Percentiles rank a stretch among this genome's conserved stretches.
phyloP scores from a whole-genome alignment of 2,888 invertebrate species.

The Emmelina monodactyla region DNA sequence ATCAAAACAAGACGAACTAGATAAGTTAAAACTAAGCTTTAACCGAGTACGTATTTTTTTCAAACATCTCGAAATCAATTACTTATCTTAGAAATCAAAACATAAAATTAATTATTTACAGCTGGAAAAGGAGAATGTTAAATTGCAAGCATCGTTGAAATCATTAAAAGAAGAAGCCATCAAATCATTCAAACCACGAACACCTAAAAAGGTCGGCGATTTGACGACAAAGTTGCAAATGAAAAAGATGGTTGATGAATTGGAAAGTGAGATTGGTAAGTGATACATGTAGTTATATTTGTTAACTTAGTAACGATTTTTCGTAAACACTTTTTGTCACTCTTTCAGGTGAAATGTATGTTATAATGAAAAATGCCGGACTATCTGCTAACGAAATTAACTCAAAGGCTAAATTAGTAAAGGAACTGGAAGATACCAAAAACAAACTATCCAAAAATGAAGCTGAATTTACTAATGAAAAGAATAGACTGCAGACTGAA shows the following conservation, averaged over 20 bases:
- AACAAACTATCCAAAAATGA: constrained; percentile 56
- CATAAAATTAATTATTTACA: constrained; percentile 18
- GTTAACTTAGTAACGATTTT: neutral
- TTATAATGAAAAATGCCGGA: constrained; percentile 69
- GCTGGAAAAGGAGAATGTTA: constrained; percentile 72
- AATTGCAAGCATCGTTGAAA: constrained; percentile 70
- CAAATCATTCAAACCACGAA: constrained; percentile 72
- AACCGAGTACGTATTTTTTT: constrained; percentile 33
- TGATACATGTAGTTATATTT: neutral
- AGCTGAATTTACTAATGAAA: constrained; percentile 61
- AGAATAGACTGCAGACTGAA: constrained; percentile 54
- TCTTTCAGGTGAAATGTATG: constrained; percentile 63
- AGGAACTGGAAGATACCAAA: constrained; percentile 61
- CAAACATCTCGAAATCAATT: too few relatives aligned
- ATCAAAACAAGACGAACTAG: constrained; percentile 56
- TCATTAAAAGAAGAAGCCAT: constrained; percentile 71
- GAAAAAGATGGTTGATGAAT: constrained; percentile 84
- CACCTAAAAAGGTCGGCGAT: constrained; percentile 78
- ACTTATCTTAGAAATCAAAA: neutral
- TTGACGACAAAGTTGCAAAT: constrained; percentile 75
- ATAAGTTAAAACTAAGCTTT: constrained; percentile 62
- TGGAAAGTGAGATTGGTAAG: constrained; percentile 85
- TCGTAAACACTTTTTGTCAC: neutral
- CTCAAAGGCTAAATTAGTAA: constrained; percentile 49
- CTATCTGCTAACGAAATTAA: constrained; percentile 56